These are phyloP conservation scores for Genyomyrus donnyi DNA, from an alignment of 2,113 vertebrate genomes.

Conservation along the genomic window DNA sequence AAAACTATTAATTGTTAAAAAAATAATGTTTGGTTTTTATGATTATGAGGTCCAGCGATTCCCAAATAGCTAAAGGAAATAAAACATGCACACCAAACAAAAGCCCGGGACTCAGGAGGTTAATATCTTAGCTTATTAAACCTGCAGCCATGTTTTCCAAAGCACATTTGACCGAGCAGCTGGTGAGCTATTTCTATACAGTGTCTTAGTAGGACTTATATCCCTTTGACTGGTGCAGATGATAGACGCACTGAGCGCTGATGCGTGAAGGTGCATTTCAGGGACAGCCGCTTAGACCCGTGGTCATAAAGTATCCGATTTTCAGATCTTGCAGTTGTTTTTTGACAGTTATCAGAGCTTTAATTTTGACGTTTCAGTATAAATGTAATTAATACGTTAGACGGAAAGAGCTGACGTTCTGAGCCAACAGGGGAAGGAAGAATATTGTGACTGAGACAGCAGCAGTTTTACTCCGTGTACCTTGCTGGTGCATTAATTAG, in stretches of 20 bases:
- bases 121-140: background rate
- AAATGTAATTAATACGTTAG: background rate
- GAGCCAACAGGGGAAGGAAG: background rate
- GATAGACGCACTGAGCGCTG: too few species aligned
- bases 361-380: background rate
- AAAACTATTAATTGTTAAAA: too few species aligned
- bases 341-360: background rate
- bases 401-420: background rate
- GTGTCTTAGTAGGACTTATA: background rate
- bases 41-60: too few species aligned
- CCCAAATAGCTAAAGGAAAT: too few species aligned
- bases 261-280: background rate
- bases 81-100: too few species aligned
- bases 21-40: too few species aligned
- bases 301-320: background rate
- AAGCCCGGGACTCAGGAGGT: too few species aligned
- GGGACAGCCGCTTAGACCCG: background rate
- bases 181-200: background rate
- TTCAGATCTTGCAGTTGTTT: background rate
- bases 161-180: background rate
- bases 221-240: background rate
- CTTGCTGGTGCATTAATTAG: background rate
- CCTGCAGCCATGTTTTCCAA: background rate
- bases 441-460: background rate
- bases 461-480: background rate